Evolutionary conservation across 2,797 vertebrate genomes (phyloP).

Genomic region (Hyperoplus lanceolatus): DNA sequence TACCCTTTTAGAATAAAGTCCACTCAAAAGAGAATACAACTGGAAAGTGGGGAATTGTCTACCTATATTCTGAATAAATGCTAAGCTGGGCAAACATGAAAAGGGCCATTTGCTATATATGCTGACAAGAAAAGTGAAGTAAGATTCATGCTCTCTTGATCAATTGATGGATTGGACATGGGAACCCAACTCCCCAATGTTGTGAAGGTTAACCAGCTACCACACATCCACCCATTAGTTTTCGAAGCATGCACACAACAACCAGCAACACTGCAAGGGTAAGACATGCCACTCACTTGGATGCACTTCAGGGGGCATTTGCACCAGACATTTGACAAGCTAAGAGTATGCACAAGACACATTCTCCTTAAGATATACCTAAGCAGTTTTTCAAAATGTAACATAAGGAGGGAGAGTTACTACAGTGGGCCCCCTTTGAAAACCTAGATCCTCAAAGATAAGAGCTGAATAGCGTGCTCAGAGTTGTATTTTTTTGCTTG

Average conservation of each 20-base stretch:
- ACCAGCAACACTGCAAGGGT: constrained; percentile 25
- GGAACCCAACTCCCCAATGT: constrained; percentile 67
- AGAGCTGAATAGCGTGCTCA: constrained; percentile 8
- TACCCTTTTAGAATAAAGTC: not conserved
- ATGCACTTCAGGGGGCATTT: constrained; percentile 45
- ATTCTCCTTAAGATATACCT: constrained; percentile 48
- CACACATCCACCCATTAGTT: constrained; percentile 61
- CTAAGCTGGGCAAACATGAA: constrained; percentile 57
- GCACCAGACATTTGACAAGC: constrained; percentile 53
- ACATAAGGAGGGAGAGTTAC: constrained; percentile 1
- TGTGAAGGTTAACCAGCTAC: constrained; percentile 80
- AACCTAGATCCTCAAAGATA: constrained; percentile 28
- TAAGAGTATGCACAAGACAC: constrained; percentile 41
- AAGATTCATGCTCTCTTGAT: constrained; percentile 80
- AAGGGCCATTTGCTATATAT: constrained; percentile 62
- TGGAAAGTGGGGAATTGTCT: constrained; percentile 18
- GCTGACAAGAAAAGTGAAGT: constrained; percentile 76
- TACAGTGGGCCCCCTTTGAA: not conserved
- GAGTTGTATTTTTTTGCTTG: not conserved
- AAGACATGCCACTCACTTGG: constrained; percentile 57
- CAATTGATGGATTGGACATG: constrained; percentile 82
- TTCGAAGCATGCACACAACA: constrained; percentile 25
- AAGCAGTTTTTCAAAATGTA: constrained; percentile 34
- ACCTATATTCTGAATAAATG: constrained; percentile 46
- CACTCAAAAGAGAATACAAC: constrained; percentile 4